Base-by-base conservation (phyloP, 2,797 vertebrate species). In the Serranus cabrilla region DNA sequence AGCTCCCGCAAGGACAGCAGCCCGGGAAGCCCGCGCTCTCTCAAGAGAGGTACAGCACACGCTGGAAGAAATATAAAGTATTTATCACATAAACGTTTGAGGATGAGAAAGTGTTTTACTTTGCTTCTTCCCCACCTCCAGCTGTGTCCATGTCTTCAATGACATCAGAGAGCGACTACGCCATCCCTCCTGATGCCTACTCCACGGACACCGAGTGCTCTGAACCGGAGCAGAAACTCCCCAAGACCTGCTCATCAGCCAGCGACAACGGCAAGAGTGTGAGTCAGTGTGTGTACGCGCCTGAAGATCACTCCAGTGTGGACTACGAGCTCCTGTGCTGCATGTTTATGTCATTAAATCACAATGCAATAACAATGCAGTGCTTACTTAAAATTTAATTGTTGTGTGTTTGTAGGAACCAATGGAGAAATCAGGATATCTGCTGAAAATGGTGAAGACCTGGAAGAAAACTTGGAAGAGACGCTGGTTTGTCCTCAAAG, bases 381-480 rank as follows among this genome's bases (percentile, higher is more conserved):
- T n/a, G n/a, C n/a, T n/a, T n/a, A n/a, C 50, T 18, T 31, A 13
- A 49, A 71, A 51, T 27, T 27, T 56, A 13, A 69, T 25, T 13
- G 6, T 18, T 31, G 10, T 37, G 3, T 81, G 42, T 31, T 37
- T 66, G 16, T 74, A 99, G 98, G 98, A 99, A 70, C 95, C 94
- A 0, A 95, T 99, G 93, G 98, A 99, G 93, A 99, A 99, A 92
- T 99, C 98, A 12, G 98, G 98, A 2, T 99, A 99, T 90, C 95
- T 99, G 84, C 85, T 99, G 86, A 99, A 99, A 94, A 98, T 99
- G 97, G 96, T 98, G 34, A 96, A 94, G 86, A 97, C 96, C 10
- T 98, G 96, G 96, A 96, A 98, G 87, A 99, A 98, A 91, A 97
- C 96, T 7, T 99, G 98, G 98, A 99, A 98, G 89, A 94, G 98